Percentiles rank a stretch among this genome's conserved stretches.
Conservation (phyloP, 2,888 invertebrate genomes). For the Nemapogon koenigi region DNA sequence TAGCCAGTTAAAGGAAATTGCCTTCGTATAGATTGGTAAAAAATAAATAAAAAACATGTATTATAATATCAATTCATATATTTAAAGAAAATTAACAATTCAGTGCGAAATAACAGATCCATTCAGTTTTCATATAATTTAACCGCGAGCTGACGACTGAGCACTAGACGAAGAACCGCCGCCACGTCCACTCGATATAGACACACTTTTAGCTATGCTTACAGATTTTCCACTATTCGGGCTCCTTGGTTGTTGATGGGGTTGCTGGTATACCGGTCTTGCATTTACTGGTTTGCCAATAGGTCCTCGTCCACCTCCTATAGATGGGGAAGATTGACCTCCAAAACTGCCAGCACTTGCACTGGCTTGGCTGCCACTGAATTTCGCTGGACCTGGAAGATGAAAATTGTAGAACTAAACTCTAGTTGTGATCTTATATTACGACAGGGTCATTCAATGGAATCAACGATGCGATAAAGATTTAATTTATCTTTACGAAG, state of each 20-base stretch:
- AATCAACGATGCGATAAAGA: too few relatives aligned
- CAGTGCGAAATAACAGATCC: too few relatives aligned
- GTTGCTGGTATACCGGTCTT: neutral
- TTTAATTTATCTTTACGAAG: too few relatives aligned
- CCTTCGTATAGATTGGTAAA: too few relatives aligned
- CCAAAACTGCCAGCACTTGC: slow-evolving; percentile 3
- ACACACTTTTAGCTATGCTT: slow-evolving; percentile 12
- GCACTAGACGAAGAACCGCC: slow-evolving; percentile 9
- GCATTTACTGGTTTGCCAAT: neutral
- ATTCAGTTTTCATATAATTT: too few relatives aligned
- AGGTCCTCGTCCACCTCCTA: slow-evolving; percentile 1
- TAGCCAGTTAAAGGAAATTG: too few relatives aligned
- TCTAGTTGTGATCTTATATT: too few relatives aligned
- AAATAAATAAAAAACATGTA: neutral
- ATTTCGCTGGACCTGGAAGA: too few relatives aligned
- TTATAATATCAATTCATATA: neutral
- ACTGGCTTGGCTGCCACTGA: slow-evolving; percentile 1
- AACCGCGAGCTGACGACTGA: slow-evolving; percentile 4
- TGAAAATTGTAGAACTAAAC: too few relatives aligned
- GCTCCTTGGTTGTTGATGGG: neutral
- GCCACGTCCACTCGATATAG: slow-evolving; percentile 14
- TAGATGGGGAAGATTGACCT: neutral
- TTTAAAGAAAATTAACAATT: neutral
- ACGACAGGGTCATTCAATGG: too few relatives aligned
- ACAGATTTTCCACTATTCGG: slow-evolving; percentile 4